Conservation (phyloP, 2,888 invertebrate species). For the Anarsia innoxiella region DNA sequence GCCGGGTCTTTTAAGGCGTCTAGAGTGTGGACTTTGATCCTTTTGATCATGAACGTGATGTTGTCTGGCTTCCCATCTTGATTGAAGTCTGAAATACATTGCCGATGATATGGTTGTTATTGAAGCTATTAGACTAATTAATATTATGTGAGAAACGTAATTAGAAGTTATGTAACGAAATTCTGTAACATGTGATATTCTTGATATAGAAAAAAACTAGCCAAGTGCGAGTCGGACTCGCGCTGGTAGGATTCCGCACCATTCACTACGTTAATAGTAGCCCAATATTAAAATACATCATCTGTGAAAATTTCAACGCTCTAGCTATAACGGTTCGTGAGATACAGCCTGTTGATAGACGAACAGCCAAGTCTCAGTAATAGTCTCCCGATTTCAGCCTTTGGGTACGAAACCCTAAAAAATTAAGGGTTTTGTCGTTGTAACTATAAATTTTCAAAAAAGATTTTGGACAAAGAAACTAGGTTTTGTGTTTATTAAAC, state of each 20-base stretch:
- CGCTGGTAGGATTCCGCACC: neutral
- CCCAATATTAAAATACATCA: neutral
- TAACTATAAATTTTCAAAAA: too few species aligned
- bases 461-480: too few species aligned
- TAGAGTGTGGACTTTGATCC: constrained; percentile 93
- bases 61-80: constrained; percentile 93
- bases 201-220: neutral
- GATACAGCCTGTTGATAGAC: neutral
- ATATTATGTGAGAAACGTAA: too few species aligned
- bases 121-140: too few species aligned
- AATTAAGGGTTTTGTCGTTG: too few species aligned
- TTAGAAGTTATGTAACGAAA: too few species aligned
- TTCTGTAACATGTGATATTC: too few species aligned
- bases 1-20: constrained; percentile 89
- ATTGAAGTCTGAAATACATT: constrained; percentile 97
- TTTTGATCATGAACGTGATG: constrained; percentile 96
- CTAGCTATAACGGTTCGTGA: neutral
- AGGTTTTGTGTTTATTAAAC: too few species aligned
- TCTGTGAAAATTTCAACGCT: neutral
- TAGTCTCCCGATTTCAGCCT: neutral
- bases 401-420: neutral
- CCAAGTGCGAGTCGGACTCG: neutral
- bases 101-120: too few species aligned
- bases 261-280: neutral
- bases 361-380: neutral